phyloP scores from a whole-genome alignment of 2,113 vertebrate genomes.

The Hyla sarda region DNA sequence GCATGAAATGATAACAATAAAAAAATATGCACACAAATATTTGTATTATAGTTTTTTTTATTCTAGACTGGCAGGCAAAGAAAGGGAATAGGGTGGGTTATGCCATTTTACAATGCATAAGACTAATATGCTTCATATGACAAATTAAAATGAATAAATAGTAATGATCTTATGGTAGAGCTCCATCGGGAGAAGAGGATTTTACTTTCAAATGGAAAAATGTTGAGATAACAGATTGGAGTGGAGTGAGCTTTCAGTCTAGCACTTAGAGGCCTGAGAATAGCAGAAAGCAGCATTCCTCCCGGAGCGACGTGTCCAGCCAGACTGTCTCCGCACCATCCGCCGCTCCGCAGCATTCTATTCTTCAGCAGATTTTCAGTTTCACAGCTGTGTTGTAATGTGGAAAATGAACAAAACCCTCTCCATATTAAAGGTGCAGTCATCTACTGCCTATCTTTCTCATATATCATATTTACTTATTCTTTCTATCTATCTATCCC shows the following conservation, averaged over 20 bases:
- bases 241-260: not conserved
- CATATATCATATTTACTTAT: too few species aligned
- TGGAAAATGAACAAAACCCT: not conserved
- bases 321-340: slow-evolving; percentile 17
- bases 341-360: not conserved
- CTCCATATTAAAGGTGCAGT: too few species aligned
- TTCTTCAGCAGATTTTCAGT: slow-evolving; percentile 22
- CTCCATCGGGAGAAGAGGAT: not conserved
- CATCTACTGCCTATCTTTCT: too few species aligned
- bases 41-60: too few species aligned
- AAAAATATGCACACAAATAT: too few species aligned
- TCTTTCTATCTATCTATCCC: too few species aligned
- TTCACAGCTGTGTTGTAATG: not conserved
- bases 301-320: slow-evolving; percentile 8
- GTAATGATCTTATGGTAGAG: not conserved
- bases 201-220: not conserved
- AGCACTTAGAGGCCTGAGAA: slow-evolving; percentile 36
- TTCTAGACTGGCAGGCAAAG: too few species aligned
- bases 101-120: too few species aligned
- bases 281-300: slow-evolving; percentile 13
- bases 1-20: too few species aligned
- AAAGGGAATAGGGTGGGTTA: too few species aligned
- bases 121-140: too few species aligned
- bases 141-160: not conserved
- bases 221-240: slow-evolving; percentile 16